Conservation (phyloP, 2,113 vertebrate genomes). For the Echinops telfairi region DNA sequence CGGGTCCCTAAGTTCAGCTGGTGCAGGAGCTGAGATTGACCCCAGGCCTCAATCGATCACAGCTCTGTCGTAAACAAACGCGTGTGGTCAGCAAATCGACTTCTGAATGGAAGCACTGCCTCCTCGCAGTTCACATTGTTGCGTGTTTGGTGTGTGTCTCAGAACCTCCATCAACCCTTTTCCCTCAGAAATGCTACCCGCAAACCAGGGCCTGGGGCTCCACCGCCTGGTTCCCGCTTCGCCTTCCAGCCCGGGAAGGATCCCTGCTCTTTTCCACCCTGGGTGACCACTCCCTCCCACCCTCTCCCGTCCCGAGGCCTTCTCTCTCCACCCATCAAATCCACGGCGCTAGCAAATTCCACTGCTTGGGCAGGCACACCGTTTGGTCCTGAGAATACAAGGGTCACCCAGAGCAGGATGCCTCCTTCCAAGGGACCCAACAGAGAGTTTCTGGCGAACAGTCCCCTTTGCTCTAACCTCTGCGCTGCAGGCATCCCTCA, state of each 20-base stretch:
- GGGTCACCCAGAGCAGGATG: neutral
- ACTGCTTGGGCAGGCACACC: neutral
- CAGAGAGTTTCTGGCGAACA: neutral
- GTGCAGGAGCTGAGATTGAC: conserved; percentile 1
- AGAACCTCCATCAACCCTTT: neutral
- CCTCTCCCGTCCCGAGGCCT: neutral
- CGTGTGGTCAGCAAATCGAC: conserved; percentile 50
- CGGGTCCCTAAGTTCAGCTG: conserved; percentile 39
- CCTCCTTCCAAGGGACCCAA: neutral
- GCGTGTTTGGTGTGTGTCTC: neutral
- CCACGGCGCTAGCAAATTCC: neutral
- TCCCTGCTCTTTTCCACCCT: neutral
- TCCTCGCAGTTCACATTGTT: neutral
- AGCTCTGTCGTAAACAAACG: conserved; percentile 58
- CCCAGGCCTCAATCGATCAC: conserved; percentile 9
- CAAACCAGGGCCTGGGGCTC: neutral
- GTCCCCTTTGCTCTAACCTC: neutral
- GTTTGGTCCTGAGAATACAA: neutral
- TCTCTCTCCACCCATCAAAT: neutral
- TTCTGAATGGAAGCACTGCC: conserved; percentile 41
- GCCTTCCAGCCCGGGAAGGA: neutral
- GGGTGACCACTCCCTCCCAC: neutral
- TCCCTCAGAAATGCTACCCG: neutral
- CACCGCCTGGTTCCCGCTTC: neutral
- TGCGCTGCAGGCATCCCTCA: neutral